These are phyloP conservation scores for Macrosteles quadrilineatus DNA, from an alignment of 1,140 invertebrate species.

Conservation along the genomic window DNA sequence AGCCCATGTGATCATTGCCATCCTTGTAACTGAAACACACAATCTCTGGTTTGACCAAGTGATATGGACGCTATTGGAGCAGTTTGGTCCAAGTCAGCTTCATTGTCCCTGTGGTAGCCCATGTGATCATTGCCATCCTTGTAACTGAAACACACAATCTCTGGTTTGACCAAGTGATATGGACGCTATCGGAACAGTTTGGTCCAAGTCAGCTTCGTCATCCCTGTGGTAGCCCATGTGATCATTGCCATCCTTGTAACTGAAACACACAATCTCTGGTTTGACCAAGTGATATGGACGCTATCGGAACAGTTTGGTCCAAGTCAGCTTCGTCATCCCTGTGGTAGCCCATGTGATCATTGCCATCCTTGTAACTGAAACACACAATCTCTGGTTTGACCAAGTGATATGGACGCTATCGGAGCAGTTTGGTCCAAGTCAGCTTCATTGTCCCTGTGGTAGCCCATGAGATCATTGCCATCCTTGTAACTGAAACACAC, in stretches of 20 bases:
- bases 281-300: too few relatives aligned
- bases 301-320: constrained; percentile 60
- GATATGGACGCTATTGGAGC: too few relatives aligned
- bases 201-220: constrained; percentile 67
- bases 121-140: constrained; percentile 69
- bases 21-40: constrained; percentile 61
- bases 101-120: constrained; percentile 71
- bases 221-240: constrained; percentile 74
- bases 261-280: constrained; percentile 48
- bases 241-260: constrained; percentile 69
- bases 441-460: constrained; percentile 70
- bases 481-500: constrained; percentile 61
- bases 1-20: constrained; percentile 70
- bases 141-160: constrained; percentile 56
- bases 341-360: constrained; percentile 72
- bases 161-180: too few relatives aligned
- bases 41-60: too few relatives aligned
- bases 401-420: too few relatives aligned
- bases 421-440: constrained; percentile 62
- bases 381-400: constrained; percentile 36
- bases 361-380: constrained; percentile 66
- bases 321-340: constrained; percentile 71
- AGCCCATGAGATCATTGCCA: constrained; percentile 70
- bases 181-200: constrained; percentile 60
- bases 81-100: constrained; percentile 62